Conservation (phyloP, 2,113 vertebrate genomes). For the Martes martes region DNA sequence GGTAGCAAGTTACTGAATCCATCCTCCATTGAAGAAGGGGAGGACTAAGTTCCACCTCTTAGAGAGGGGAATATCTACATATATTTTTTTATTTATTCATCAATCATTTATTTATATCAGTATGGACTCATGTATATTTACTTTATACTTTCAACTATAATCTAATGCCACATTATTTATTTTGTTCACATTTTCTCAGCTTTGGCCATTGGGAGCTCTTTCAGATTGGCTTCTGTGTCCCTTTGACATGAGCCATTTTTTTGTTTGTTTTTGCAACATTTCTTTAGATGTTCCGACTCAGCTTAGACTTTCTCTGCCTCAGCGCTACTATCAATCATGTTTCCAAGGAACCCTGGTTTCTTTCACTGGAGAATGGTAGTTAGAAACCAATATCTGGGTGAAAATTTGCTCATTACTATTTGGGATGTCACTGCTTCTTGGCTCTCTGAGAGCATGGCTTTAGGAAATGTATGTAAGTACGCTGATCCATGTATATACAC, state of each 20-base stretch:
- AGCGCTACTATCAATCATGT: neutral
- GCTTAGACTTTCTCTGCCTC: neutral
- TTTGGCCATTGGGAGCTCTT: neutral
- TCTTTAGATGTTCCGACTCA: neutral
- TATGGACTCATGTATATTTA: neutral
- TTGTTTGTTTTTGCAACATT: neutral
- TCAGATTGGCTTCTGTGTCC: neutral
- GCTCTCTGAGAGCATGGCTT: neutral
- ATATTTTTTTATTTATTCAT: neutral
- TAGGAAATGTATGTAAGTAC: neutral
- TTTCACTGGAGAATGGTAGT: neutral
- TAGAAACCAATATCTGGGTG: neutral
- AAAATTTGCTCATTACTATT: neutral
- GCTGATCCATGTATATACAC: neutral
- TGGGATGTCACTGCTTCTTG: neutral
- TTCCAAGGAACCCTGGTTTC: neutral
- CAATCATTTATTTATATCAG: neutral
- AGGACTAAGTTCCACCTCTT: constrained; percentile 14
- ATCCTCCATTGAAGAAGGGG: neutral
- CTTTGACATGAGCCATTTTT: neutral
- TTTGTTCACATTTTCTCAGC: neutral
- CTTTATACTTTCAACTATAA: neutral
- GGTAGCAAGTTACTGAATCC: neutral
- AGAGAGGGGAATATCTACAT: neutral
- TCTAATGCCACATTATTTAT: neutral